These are phyloP conservation scores for Leptobrachium leishanense DNA, from an alignment of 2,113 vertebrate genomes.

Conservation along the genomic window DNA sequence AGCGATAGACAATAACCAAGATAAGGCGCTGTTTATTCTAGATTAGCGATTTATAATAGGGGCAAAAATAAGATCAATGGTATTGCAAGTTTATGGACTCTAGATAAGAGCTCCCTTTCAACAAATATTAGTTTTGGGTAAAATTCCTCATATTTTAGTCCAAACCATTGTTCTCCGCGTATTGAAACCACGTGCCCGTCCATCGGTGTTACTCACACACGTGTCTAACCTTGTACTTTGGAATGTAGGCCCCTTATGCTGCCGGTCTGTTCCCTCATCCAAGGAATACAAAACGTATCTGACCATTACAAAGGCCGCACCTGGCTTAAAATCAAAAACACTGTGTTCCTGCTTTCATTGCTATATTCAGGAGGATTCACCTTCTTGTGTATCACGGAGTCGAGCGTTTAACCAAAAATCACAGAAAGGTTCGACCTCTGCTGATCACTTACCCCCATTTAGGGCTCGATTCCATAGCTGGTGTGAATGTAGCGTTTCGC, in stretches of 20 bases:
- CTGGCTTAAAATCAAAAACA: too few species aligned
- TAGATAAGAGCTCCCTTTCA: constrained; percentile 9
- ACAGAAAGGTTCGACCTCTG: too few species aligned
- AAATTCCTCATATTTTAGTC: constrained; percentile 2
- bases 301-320: too few species aligned
- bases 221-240: constrained; percentile 16
- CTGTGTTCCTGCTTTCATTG: too few species aligned
- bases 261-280: too few species aligned
- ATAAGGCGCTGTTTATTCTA: constrained; percentile 22
- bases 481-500: too few species aligned
- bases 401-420: too few species aligned
- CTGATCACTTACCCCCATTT: too few species aligned
- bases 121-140: constrained; percentile 46
- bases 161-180: background rate
- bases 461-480: too few species aligned
- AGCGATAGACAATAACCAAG: constrained; percentile 16
- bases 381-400: too few species aligned
- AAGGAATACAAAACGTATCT: too few species aligned
- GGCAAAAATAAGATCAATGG: constrained; percentile 27
- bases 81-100: constrained; percentile 33
- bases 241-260: background rate
- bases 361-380: too few species aligned
- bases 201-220: background rate
- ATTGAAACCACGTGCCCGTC: constrained; percentile 8
- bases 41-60: constrained; percentile 17